Evolutionary conservation across 2,888 invertebrate species (phyloP), one percentile per base, ranked within the genome.

Genomic region (Pinctada fucata): DNA sequence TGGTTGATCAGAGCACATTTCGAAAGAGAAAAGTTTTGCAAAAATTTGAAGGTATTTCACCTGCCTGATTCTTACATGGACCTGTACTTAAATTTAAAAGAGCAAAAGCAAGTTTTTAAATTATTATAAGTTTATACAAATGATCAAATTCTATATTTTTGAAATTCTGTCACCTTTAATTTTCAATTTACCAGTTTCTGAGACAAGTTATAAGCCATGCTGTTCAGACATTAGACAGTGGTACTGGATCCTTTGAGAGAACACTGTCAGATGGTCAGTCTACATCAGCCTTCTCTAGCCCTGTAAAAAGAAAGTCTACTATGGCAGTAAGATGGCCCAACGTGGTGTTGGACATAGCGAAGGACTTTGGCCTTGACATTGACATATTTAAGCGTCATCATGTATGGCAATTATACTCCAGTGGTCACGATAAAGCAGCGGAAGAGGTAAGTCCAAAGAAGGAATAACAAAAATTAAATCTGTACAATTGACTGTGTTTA

Each of bases 361-460:
- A 95, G 49, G 94, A 95, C 75, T 97, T 97, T 97, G 94, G 95
- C 82, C 93, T 97, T 75, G 95, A 96, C 84, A 93, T 94, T 16
- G 96, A 96, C 88, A 94, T 94, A 70, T 93, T 98, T 66, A 94
- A 95, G 84, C 94, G 96, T 75, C 96, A 96, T 92, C 96, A 97
- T 94, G 96, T 96, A 80, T 94, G 94, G 88, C 94, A 94, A 88
- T 93, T 95, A 68, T 95, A 95, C 87, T 93, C 93, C 5, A 93
- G 93, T 82, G 95, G 95, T 63, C 93, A 94, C 84, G 95, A 95
- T 91, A 93, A 93, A 81, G 87, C 94, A 51, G 95, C 95, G 64
- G 94, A 94, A 89, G 95, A 95, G 93, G 95, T 95, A 85, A 88
- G 87, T 80, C 16, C 50, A n/a, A 8, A 8, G 45, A 5, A 69